phyloP scores from a whole-genome alignment of 2,113 vertebrate species.

The Tenrec ecaudatus region DNA sequence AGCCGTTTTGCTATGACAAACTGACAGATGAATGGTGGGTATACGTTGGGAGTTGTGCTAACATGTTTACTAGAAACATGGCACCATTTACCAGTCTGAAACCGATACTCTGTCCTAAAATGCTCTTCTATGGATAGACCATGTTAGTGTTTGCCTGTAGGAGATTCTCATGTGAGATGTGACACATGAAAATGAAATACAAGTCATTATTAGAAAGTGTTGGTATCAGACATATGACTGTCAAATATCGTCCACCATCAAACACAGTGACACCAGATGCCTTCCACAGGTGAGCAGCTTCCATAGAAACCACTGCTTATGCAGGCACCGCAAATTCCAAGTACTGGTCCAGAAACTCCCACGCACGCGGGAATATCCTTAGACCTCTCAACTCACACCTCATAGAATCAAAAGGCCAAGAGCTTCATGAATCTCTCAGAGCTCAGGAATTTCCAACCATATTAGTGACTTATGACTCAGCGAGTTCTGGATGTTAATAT shows the following conservation, averaged over 20 bases:
- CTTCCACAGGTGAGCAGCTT: background rate
- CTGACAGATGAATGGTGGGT: too few relatives aligned
- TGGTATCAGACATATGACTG: background rate
- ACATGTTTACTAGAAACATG: background rate
- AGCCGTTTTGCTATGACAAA: too few relatives aligned
- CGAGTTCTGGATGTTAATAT: background rate
- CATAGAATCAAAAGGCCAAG: fast-evolving
- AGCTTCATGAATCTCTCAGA: background rate
- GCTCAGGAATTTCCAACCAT: background rate
- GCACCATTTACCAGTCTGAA: background rate
- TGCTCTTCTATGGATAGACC: background rate
- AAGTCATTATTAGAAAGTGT: background rate
- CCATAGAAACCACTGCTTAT: background rate
- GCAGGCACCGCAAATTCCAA: background rate
- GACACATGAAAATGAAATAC: background rate
- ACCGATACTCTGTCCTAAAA: background rate
- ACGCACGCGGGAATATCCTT: too few relatives aligned
- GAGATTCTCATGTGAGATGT: background rate
- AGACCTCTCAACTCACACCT: background rate
- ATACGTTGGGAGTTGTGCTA: background rate
- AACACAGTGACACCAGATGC: background rate
- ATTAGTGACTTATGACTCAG: background rate
- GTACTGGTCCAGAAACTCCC: background rate
- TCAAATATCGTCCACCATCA: background rate
- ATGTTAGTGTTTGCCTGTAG: background rate